A percentile compares a stretch with the other conserved stretches of the same genome.
phyloP scores from a whole-genome alignment of 2,797 vertebrate species.

The Tapirus indicus region DNA sequence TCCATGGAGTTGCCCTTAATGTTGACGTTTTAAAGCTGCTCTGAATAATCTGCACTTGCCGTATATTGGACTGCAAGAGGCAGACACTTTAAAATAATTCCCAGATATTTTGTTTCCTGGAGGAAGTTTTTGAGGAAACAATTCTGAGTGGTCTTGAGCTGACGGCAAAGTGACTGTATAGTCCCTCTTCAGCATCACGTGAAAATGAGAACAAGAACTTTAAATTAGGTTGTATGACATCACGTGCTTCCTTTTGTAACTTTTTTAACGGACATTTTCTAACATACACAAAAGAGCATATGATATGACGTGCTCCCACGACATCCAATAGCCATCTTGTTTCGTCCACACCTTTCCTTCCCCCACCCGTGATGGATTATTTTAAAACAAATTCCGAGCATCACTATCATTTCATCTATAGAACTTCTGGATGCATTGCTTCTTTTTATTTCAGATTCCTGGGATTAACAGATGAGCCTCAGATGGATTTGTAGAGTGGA shows the following conservation, averaged over 20 bases:
- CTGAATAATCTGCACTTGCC: background rate
- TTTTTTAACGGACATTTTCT: background rate
- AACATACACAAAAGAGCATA: background rate
- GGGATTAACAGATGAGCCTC: background rate
- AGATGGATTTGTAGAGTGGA: background rate
- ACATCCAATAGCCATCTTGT: background rate
- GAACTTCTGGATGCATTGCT: background rate
- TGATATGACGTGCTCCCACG: too few relatives aligned
- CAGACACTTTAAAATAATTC: background rate
- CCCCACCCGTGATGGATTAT: background rate
- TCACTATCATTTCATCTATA: background rate
- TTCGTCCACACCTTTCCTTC: background rate
- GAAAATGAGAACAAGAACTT: constrained; percentile 17
- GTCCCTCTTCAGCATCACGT: background rate
- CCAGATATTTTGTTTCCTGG: background rate
- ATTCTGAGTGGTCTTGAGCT: background rate
- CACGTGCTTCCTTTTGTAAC: background rate
- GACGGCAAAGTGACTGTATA: background rate
- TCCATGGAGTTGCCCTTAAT: background rate
- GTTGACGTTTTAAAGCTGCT: background rate
- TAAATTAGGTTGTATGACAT: background rate
- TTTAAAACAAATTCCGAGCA: background rate
- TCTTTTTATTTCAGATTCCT: constrained; percentile 7
- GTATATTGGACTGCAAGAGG: background rate
- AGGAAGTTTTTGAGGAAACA: background rate